Conservation (phyloP, 30 jellyfish, hydroid and myxozoan species). For the Sanderia malayensis region DNA sequence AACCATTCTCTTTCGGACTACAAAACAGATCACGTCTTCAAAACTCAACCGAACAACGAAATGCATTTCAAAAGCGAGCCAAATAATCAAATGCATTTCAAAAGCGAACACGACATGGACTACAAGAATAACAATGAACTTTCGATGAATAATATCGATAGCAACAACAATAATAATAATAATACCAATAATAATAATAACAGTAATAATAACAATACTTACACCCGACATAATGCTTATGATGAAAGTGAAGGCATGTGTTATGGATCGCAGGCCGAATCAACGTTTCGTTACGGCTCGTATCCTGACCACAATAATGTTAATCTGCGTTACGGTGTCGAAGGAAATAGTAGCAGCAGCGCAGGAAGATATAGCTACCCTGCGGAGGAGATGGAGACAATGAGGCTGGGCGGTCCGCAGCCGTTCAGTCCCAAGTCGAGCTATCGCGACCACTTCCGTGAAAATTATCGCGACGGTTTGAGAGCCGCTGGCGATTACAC, state of each 20-base stretch:
- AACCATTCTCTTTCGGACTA: slow-evolving; percentile 40
- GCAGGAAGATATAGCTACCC: slow-evolving; percentile 38
- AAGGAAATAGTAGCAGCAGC: slow-evolving; percentile 26
- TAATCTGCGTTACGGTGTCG: slow-evolving; percentile 45
- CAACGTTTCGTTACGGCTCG: slow-evolving; percentile 42
- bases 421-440: slow-evolving; percentile 59
- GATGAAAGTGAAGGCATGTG: slow-evolving; percentile 42
- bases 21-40: slow-evolving; percentile 35
- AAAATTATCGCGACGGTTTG: slow-evolving; percentile 51
- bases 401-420: slow-evolving; percentile 59
- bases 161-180: too few relatives aligned
- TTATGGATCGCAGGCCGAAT: slow-evolving; percentile 63
- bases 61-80: slow-evolving; percentile 35
- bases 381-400: slow-evolving; percentile 16
- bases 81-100: too few relatives aligned
- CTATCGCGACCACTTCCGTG: slow-evolving; percentile 56
- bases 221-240: slow-evolving; percentile 31
- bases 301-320: slow-evolving; percentile 49
- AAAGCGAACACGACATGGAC: slow-evolving; percentile 40
- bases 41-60: slow-evolving; percentile 31
- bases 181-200: too few relatives aligned
- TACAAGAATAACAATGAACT: slow-evolving; percentile 77
- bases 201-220: slow-evolving; percentile 33
- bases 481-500: slow-evolving; percentile 42
- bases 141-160: slow-evolving; percentile 21